These are phyloP conservation scores for Cybosia mesomella DNA, from an alignment of 2,888 invertebrate species.

Conservation along the genomic window DNA sequence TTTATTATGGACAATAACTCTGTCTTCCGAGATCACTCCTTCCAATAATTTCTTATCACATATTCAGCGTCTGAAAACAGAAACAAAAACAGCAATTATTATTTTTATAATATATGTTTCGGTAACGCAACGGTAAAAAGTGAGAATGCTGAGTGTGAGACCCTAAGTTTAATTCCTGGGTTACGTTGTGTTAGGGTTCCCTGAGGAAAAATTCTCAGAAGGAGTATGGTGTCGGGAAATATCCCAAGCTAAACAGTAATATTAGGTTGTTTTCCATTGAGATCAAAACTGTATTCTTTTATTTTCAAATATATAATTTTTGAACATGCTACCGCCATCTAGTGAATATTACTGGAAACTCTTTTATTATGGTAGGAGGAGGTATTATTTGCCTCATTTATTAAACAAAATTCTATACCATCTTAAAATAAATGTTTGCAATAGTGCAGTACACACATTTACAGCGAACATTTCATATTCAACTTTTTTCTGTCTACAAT, in stretches of 20 bases:
- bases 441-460: neutral
- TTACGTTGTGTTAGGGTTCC: neutral
- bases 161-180: neutral
- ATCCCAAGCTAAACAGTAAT: too few species aligned
- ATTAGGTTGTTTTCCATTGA: too few species aligned
- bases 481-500: too few species aligned
- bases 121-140: too few species aligned
- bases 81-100: slow-evolving; percentile 19
- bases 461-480: too few species aligned
- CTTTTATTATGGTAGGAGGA: neutral
- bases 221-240: too few species aligned
- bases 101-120: too few species aligned
- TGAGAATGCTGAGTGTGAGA: too few species aligned
- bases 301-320: neutral
- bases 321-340: slow-evolving; percentile 2
- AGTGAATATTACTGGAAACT: neutral
- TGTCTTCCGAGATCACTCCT: slow-evolving; percentile 83
- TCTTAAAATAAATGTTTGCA: neutral
- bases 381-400: too few species aligned
- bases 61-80: slow-evolving; percentile 66
- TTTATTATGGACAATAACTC: slow-evolving; percentile 60
- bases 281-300: neutral
- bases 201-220: neutral
- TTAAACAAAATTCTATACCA: neutral
- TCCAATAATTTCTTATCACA: slow-evolving; percentile 73